A percentile compares a stretch with the other conserved stretches of the same genome.
Conservation (phyloP, 2,113 vertebrate species). For the Sinocyclocheilus anshuiensis region DNA sequence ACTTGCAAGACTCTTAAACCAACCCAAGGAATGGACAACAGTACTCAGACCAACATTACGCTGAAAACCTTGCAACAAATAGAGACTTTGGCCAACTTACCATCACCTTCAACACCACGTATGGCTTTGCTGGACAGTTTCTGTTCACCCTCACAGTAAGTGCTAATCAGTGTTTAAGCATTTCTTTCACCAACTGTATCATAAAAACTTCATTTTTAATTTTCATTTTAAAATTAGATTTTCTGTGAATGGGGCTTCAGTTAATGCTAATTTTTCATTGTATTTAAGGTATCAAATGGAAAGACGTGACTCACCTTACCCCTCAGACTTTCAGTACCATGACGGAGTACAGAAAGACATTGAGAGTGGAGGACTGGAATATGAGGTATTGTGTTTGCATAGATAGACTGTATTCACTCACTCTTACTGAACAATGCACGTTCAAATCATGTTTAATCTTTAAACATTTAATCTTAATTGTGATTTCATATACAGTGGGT, state of each 20-base stretch:
- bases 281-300: constrained; percentile 77
- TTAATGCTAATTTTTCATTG: not conserved
- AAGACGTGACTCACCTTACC: constrained; percentile 85
- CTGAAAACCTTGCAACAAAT: constrained; percentile 91
- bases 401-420: not conserved
- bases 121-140: constrained; percentile 81
- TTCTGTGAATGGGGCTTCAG: not conserved
- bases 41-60: constrained; percentile 92
- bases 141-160: constrained; percentile 89
- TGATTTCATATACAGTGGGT: not conserved
- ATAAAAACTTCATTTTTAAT: not conserved
- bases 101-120: constrained; percentile 56
- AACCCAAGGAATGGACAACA: constrained; percentile 80
- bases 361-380: constrained; percentile 90
- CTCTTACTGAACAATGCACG: not conserved
- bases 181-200: constrained; percentile 9
- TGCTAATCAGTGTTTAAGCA: not conserved
- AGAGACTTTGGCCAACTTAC: constrained; percentile 68
- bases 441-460: not conserved
- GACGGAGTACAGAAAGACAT: constrained; percentile 87
- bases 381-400: constrained; percentile 81
- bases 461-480: too few relatives aligned
- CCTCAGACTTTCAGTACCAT: constrained; percentile 87
- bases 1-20: constrained; percentile 53
- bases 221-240: not conserved